These are phyloP conservation scores for Berghia stephanieae DNA, from an alignment of 1,140 invertebrate genomes.

Conservation along the genomic window DNA sequence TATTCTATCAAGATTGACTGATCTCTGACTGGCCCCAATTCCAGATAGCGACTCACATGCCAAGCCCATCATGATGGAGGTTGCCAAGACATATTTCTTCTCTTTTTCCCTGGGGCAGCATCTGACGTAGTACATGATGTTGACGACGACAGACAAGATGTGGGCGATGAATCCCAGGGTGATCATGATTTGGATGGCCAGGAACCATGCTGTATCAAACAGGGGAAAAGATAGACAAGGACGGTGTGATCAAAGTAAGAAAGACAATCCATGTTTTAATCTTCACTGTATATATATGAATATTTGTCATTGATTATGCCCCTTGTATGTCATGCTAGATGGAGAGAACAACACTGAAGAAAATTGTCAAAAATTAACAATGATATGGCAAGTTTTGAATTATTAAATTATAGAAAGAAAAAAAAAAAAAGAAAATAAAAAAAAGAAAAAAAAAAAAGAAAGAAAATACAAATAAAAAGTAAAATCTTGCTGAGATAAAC, in stretches of 20 bases:
- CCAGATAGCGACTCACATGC: no score
- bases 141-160: slow-evolving; percentile 42
- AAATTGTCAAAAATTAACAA: no score
- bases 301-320: no score
- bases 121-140: slow-evolving; percentile 43
- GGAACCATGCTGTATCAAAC: slow-evolving; percentile 84
- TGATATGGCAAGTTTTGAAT: no score
- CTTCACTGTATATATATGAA: background rate
- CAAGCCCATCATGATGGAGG: slow-evolving; percentile 20
- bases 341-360: no score
- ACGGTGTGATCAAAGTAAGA: background rate
- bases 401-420: no score
- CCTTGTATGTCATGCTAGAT: no score
- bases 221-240: background rate
- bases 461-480: background rate
- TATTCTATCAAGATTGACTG: no score
- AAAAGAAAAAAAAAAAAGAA: background rate
- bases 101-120: slow-evolving; percentile 39
- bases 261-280: no score
- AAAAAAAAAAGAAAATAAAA: background rate
- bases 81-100: slow-evolving; percentile 29
- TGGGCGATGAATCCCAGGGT: slow-evolving; percentile 76
- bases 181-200: slow-evolving; percentile 90
- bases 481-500: no score
- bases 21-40: no score